Conservation (phyloP, 2,113 vertebrate genomes). For the Lipophrys pholis region DNA sequence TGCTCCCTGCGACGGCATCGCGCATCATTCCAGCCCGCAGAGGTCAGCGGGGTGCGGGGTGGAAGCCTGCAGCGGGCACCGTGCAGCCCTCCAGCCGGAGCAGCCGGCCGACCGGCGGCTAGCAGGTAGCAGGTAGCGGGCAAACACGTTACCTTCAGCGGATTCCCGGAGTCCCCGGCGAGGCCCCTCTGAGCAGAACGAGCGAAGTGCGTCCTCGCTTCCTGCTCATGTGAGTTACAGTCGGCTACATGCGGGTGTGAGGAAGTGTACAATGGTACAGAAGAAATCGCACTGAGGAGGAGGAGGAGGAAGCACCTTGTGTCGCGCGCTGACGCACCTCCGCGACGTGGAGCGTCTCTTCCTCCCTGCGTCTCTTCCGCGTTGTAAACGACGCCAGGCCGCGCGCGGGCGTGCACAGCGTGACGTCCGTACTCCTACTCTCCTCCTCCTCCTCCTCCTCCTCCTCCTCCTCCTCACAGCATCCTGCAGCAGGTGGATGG, state of each 20-base stretch:
- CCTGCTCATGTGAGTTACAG: not conserved
- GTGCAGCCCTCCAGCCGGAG: not conserved
- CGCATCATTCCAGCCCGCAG: not conserved
- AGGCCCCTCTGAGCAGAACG: conserved; percentile 30
- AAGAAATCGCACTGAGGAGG: conserved; percentile 6
- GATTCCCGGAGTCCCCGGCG: conserved; percentile 40
- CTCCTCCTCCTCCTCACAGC: conserved; percentile 19
- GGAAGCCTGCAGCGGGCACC: conserved; percentile 7
- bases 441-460: conserved; percentile 26
- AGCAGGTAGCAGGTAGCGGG: conserved; percentile 52
- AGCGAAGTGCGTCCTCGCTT: not conserved
- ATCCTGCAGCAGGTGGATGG: conserved; percentile 55
- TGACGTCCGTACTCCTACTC: conserved; percentile 49
- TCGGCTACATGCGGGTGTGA: not conserved
- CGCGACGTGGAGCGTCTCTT: conserved; percentile 80
- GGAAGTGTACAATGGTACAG: not conserved
- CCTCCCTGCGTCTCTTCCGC: conserved; percentile 74
- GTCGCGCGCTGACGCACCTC: conserved; percentile 73
- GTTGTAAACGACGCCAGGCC: conserved; percentile 52
- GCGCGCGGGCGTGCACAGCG: conserved; percentile 39
- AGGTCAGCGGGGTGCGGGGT: conserved; percentile 39
- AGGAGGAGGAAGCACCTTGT: conserved; percentile 55
- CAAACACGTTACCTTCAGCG: conserved; percentile 69
- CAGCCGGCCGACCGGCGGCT: not conserved
- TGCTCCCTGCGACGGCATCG: not conserved